These are phyloP conservation scores for Sisor rabdophorus DNA, from an alignment of 2,113 vertebrate species.

Conservation along the genomic window DNA sequence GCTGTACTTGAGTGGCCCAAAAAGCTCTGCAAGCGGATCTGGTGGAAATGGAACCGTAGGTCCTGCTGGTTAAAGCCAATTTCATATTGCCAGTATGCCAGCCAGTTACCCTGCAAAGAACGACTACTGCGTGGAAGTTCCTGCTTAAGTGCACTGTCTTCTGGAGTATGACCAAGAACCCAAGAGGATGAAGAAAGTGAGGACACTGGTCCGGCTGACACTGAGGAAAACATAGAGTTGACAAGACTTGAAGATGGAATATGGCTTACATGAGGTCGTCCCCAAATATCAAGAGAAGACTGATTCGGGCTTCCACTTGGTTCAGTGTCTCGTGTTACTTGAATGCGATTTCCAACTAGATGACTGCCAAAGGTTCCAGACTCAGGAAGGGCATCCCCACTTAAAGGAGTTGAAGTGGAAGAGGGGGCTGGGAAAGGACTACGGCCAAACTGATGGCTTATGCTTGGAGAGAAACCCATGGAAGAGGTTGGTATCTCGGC, in stretches of 20 bases:
- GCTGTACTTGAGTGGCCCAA: conserved; percentile 83
- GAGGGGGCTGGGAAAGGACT: conserved; percentile 63
- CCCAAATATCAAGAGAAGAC: conserved; percentile 62
- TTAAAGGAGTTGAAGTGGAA: conserved; percentile 50
- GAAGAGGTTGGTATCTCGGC: conserved; percentile 56
- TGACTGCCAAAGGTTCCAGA: conserved; percentile 93
- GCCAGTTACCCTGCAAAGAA: conserved; percentile 91
- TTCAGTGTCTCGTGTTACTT: conserved; percentile 76
- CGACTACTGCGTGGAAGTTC: conserved; percentile 84
- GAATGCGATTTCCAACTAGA: conserved; percentile 92
- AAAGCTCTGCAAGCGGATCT: conserved; percentile 94
- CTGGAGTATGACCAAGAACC: conserved; percentile 58
- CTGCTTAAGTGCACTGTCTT: conserved; percentile 83
- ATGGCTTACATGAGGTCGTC: conserved; percentile 53
- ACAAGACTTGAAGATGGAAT: conserved; percentile 45
- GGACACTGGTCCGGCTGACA: conserved; percentile 48
- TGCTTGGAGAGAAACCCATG: conserved; percentile 34
- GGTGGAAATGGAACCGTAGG: conserved; percentile 92
- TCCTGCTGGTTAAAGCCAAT: conserved; percentile 93
- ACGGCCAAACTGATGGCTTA: conserved; percentile 53
- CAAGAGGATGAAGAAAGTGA: conserved; percentile 61
- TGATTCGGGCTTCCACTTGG: conserved; percentile 52
- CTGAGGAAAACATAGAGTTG: conserved; percentile 59
- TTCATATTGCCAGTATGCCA: conserved; percentile 98
- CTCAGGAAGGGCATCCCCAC: conserved; percentile 71